These are phyloP conservation scores for Abscondita cerata DNA, from an alignment of 2,888 invertebrate genomes.

Conservation along the genomic window DNA sequence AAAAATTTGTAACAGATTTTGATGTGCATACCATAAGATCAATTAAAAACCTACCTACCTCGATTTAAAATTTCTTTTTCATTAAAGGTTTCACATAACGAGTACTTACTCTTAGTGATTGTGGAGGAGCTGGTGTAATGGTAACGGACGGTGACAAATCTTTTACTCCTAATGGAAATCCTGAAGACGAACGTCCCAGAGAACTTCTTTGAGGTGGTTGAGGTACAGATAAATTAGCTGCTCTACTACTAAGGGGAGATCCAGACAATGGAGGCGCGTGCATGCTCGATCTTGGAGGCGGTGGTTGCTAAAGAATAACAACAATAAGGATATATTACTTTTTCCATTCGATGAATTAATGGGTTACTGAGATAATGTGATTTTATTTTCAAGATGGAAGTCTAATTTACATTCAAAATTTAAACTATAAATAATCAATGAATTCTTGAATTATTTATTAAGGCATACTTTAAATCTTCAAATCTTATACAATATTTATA, in stretches of 20 bases:
- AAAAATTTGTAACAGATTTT: too few species aligned
- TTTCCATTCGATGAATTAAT: too few species aligned
- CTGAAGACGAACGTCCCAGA: conserved; percentile 48
- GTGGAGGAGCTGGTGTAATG: conserved; percentile 78
- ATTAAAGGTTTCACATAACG: conserved; percentile 2
- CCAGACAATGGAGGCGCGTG: conserved; percentile 63
- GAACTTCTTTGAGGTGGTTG: conserved; percentile 55
- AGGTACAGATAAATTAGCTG: conserved; percentile 57
- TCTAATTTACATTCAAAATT: not conserved
- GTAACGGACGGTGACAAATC: conserved; percentile 71
- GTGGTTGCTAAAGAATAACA: conserved; percentile 58
- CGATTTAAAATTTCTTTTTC: too few species aligned
- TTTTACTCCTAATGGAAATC: conserved; percentile 57
- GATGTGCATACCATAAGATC: not conserved
- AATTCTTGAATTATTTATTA: too few species aligned
- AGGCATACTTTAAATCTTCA: too few species aligned
- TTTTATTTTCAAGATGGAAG: too few species aligned
- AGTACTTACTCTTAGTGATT: conserved; percentile 59
- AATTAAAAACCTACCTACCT: not conserved
- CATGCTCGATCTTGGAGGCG: conserved; percentile 59
- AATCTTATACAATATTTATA: too few species aligned
- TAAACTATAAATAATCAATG: too few species aligned
- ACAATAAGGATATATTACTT: too few species aligned
- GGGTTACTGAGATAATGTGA: too few species aligned
- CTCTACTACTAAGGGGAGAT: conserved; percentile 61